These are phyloP conservation scores for Peromyscus polionotus DNA, from an alignment of 2,113 vertebrate genomes.

Conservation along the genomic window DNA sequence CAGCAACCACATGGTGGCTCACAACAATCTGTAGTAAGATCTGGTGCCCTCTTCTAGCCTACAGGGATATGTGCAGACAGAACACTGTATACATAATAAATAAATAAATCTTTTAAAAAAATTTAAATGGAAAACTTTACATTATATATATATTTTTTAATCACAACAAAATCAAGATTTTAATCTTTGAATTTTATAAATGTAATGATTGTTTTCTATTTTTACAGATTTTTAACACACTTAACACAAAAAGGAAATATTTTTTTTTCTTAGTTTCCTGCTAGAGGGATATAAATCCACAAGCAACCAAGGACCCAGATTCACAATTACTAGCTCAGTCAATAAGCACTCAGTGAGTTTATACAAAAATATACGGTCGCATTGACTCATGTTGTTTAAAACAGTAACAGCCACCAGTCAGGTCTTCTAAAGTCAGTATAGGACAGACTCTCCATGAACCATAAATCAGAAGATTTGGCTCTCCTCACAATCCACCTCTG, in stretches of 20 bases:
- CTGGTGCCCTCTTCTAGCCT: no score
- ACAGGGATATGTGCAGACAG: no score
- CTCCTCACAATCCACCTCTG: background rate
- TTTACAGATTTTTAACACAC: slow-evolving; percentile 32
- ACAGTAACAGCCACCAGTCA: background rate
- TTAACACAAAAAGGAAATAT: slow-evolving; percentile 21
- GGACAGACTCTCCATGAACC: background rate
- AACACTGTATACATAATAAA: no score
- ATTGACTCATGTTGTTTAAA: slow-evolving; percentile 44
- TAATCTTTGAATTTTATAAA: slow-evolving; percentile 40
- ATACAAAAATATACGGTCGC: background rate
- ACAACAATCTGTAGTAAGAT: no score
- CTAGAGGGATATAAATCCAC: background rate
- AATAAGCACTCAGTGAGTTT: slow-evolving; percentile 19
- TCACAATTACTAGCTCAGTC: background rate
- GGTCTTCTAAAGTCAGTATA: slow-evolving; percentile 29
- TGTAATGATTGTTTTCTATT: background rate
- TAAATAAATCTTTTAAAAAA: no score
- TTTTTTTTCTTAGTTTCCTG: slow-evolving; percentile 33
- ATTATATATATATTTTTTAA: slow-evolving; percentile 24
- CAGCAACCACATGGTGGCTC: no score
- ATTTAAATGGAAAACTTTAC: slow-evolving; percentile 42
- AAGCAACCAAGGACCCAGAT: background rate
- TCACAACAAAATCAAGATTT: background rate
- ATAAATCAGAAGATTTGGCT: background rate